These are phyloP conservation scores for Bursaphelenchus okinawaensis DNA, from an alignment of 2,888 invertebrate species.

Conservation along the genomic window DNA sequence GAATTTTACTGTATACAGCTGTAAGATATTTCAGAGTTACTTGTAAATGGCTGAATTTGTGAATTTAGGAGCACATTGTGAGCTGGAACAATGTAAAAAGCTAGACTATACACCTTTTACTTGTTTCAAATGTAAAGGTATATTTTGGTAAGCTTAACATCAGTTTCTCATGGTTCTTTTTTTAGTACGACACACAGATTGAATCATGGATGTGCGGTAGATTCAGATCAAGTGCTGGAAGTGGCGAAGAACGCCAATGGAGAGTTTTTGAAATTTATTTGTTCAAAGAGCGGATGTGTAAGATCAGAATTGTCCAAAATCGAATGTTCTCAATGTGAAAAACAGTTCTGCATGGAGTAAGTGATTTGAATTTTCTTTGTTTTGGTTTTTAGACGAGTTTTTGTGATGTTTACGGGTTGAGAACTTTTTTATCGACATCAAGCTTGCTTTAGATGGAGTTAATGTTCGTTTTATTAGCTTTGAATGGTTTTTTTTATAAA, in stretches of 20 bases:
- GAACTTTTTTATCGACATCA: too few relatives aligned
- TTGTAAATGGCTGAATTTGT: conserved; percentile 25
- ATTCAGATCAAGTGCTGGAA: conserved; percentile 9
- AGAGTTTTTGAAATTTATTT: conserved; percentile 15
- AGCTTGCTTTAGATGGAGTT: too few relatives aligned
- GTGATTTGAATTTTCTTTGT: background rate
- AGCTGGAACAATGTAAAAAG: conserved; percentile 19
- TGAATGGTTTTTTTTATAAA: background rate
- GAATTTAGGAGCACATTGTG: conserved; percentile 21
- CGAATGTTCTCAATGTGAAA: conserved; percentile 19
- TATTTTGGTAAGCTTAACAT: background rate
- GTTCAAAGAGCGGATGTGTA: conserved; percentile 17
- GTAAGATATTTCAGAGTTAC: too few relatives aligned
- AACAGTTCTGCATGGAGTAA: conserved; percentile 16
- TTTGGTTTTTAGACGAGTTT: background rate
- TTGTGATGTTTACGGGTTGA: too few relatives aligned
- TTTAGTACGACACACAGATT: conserved; percentile 17
- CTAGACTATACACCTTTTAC: conserved; percentile 11
- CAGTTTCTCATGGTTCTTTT: background rate
- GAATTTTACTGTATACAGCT: background rate
- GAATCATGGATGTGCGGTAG: conserved; percentile 11
- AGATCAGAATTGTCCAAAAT: conserved; percentile 10
- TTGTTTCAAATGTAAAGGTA: background rate
- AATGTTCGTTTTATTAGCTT: too few relatives aligned
- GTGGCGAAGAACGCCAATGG: conserved; percentile 3